Base-by-base conservation (phyloP, 1,140 invertebrate genomes). In the Temnothorax curvispinosus region DNA sequence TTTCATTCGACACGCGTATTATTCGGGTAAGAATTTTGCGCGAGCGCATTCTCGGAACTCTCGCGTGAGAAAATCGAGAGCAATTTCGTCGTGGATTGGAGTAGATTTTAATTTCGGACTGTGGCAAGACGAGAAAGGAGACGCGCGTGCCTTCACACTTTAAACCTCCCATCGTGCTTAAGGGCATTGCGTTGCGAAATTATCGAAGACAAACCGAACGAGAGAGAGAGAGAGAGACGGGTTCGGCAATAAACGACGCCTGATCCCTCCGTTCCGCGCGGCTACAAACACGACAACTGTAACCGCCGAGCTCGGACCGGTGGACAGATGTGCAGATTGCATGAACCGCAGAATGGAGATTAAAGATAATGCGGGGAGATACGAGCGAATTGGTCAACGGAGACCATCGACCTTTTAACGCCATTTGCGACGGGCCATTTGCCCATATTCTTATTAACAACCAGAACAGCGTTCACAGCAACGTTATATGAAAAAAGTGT, bases 291-390 rank as follows among this genome's bases (percentile, higher is more conserved):
- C 58, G 27, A 72, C 41, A n/a, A 72, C 75, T 11, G 41, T 21
- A 62, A 84, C 58, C 58, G 72, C 38, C 35, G 8, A 71, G 58
- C 81, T 69, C 35, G 74, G 54, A 56, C 47, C 89, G 52, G 18
- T 58, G 58, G 76, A 85, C 89, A 90, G 89, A 91, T 91, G 89
- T 38, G 87, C 80, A 56, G 86, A 88, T 80, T 62, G 75, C 11
- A 44, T 27, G 56, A 50, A 35, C 87, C 75, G 64, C 64, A 52
- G 78, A 67, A 21, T 72, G 65, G 58, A 47, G 88, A 89, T 77
- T 82, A 80, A 64, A 90, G 89, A 90, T 90, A 87, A 87, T 78
- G 38, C 65, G 41, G 54, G 41, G 78, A 89, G 89, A 90, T 90
- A 90, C 32, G 69, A 77, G 15, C 13, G 50, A 87, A 89, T 90